Conservation (phyloP, 2,113 vertebrate species). For the Odocoileus hemionus region DNA sequence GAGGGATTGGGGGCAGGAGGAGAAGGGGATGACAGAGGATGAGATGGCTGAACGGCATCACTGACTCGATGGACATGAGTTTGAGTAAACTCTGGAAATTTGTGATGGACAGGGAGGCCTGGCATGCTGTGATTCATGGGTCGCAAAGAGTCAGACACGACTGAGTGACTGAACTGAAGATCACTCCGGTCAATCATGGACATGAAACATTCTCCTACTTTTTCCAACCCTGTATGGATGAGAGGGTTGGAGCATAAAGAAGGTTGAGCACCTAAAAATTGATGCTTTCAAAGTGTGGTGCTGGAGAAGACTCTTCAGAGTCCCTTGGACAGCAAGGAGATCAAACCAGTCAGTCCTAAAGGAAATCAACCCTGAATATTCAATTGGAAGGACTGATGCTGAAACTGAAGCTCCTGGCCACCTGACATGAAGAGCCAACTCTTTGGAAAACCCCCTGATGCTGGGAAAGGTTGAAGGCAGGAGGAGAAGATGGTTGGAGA, state of each 20-base stretch:
- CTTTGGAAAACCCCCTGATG: neutral
- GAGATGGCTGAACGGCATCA: too few relatives aligned
- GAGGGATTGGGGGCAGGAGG: too few relatives aligned
- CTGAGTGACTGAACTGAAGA: too few relatives aligned
- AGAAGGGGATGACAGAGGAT: too few relatives aligned
- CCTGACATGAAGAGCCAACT: rapidly evolving
- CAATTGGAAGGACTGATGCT: neutral
- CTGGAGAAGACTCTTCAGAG: neutral
- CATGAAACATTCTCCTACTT: neutral
- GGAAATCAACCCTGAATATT: neutral
- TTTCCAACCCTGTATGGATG: neutral
- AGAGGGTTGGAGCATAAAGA: neutral
- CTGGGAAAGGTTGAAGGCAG: neutral
- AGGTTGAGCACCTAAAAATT: neutral
- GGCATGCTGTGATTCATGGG: too few relatives aligned
- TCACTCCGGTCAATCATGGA: neutral
- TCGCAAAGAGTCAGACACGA: too few relatives aligned
- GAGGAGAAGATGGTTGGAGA: neutral
- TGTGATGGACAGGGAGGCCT: too few relatives aligned
- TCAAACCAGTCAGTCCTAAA: neutral
- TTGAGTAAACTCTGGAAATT: too few relatives aligned
- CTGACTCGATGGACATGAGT: too few relatives aligned
- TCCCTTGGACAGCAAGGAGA: neutral
- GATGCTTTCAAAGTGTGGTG: neutral
- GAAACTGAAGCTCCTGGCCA: neutral